These are phyloP conservation scores for Vipera latastei DNA, from an alignment of 2,797 vertebrate species.

Conservation along the genomic window DNA sequence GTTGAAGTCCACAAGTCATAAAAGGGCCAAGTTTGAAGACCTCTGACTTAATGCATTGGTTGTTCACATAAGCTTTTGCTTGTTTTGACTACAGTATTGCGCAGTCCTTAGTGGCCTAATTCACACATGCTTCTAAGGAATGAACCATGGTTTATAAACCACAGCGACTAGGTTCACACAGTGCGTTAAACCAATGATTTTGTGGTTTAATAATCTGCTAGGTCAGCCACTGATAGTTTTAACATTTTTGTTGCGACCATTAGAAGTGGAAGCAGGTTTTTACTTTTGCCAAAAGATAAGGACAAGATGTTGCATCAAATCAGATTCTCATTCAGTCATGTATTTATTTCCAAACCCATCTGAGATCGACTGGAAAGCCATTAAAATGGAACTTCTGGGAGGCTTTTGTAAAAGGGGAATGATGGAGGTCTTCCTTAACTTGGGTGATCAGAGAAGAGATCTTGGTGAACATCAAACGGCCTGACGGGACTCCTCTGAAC, in stretches of 20 bases:
- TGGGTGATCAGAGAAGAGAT: conserved; percentile 84
- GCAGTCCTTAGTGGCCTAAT: not conserved
- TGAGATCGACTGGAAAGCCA: not conserved
- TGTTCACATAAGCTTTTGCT: not conserved
- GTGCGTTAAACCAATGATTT: not conserved
- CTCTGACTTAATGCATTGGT: not conserved
- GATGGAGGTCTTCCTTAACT: conserved; percentile 68
- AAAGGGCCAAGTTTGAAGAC: no score
- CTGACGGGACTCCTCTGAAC: conserved; percentile 84
- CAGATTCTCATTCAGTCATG: not conserved
- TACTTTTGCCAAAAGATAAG: not conserved
- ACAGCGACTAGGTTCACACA: not conserved
- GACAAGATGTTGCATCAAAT: not conserved
- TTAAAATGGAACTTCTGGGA: not conserved
- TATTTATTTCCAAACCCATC: not conserved
- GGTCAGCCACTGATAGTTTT: not conserved
- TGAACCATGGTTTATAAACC: not conserved
- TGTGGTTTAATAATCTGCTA: not conserved
- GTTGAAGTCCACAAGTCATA: no score
- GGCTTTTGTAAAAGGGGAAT: not conserved
- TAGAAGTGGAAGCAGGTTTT: not conserved
- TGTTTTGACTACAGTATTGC: not conserved
- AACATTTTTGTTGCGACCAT: not conserved
- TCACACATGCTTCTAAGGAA: not conserved
- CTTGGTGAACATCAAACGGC: conserved; percentile 84